phyloP scores from a whole-genome alignment of 2,113 vertebrate species.

The Lampris incognitus region DNA sequence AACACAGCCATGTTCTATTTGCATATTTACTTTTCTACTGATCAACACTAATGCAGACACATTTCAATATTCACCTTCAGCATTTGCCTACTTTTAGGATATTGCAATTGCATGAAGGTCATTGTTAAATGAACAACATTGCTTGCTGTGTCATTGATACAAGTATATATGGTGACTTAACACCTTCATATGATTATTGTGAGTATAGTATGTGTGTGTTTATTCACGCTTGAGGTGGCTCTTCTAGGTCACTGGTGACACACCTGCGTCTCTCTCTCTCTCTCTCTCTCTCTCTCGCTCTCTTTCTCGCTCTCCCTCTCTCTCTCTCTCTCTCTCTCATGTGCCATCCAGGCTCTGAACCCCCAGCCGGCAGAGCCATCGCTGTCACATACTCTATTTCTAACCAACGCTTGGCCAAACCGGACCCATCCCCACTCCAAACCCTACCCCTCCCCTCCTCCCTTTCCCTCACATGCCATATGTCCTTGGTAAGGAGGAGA shows the following conservation, averaged over 20 bases:
- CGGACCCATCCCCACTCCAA: constrained; percentile 14
- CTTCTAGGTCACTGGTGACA: constrained; percentile 76
- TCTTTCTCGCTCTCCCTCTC: background rate
- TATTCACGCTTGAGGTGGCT: constrained; percentile 53
- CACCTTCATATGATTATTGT: constrained; percentile 16
- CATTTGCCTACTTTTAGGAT: background rate
- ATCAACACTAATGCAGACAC: background rate
- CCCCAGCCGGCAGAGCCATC: constrained; percentile 47
- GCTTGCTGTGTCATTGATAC: constrained; percentile 16
- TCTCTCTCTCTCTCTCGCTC: constrained; percentile 18
- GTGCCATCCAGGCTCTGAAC: constrained; percentile 47
- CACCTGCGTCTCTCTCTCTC: constrained; percentile 72
- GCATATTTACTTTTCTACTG: too few species aligned
- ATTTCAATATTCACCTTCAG: constrained; percentile 4
- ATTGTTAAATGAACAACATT: background rate
- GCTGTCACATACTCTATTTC: constrained; percentile 53
- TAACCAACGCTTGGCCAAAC: constrained; percentile 27
- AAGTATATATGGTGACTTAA: constrained; percentile 6
- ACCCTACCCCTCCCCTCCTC: constrained; percentile 10
- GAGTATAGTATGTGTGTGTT: constrained; percentile 56
- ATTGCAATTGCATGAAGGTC: background rate
- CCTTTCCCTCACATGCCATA: constrained; percentile 38
- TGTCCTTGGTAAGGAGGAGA: constrained; percentile 74
- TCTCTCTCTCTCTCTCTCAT: constrained; percentile 12
- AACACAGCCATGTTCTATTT: too few species aligned